phyloP scores from a whole-genome alignment of 2,113 vertebrate genomes.

The Dicrurus megarhynchus region DNA sequence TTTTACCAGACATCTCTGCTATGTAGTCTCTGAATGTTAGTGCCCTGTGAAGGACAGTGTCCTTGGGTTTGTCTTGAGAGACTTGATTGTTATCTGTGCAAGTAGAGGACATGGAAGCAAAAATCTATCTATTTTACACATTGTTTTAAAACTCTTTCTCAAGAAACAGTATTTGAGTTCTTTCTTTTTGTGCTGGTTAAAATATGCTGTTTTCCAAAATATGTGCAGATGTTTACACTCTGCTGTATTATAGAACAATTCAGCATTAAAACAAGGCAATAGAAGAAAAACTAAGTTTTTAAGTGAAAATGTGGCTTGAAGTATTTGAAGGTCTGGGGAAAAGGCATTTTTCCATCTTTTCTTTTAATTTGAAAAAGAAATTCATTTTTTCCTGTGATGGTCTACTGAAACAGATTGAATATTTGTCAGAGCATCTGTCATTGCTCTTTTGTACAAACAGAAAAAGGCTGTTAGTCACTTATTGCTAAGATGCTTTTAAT shows the following conservation, averaged over 20 bases:
- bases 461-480: conserved; percentile 5
- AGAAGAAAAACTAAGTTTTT: not conserved
- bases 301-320: not conserved
- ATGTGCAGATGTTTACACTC: not conserved
- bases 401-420: conserved; percentile 38
- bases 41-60: not conserved
- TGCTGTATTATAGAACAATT: not conserved
- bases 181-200: not conserved
- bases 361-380: not conserved
- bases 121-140: not conserved
- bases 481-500: not conserved
- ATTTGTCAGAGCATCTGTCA: conserved; percentile 20
- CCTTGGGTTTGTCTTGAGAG: not conserved
- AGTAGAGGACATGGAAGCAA: not conserved
- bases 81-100: not conserved
- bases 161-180: not conserved
- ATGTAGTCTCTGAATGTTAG: not conserved
- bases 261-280: not conserved
- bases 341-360: not conserved
- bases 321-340: not conserved
- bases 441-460: not conserved
- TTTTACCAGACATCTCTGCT: not conserved
- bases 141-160: not conserved
- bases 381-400: not conserved
- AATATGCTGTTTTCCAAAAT: not conserved